phyloP scores from a whole-genome alignment of 2,113 vertebrate genomes.

The Clinocottus analis region DNA sequence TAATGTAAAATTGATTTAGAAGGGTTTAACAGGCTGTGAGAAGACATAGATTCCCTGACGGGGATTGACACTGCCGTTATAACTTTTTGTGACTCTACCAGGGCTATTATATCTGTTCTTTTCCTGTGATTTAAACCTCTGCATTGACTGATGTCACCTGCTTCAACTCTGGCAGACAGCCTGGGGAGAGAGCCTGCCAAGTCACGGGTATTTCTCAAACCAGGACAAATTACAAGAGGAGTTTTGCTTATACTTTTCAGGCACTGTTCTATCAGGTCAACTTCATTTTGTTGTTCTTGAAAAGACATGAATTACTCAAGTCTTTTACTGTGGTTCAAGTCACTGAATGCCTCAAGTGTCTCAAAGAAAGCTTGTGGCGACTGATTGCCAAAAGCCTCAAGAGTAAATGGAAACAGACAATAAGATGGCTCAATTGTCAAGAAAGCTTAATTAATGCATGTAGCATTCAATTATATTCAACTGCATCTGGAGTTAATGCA shows the following conservation, averaged over 20 bases:
- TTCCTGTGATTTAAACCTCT: slow-evolving; percentile 36
- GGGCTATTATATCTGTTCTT: background rate
- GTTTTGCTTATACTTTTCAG: slow-evolving; percentile 6
- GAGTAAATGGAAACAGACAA: background rate
- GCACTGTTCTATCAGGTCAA: background rate
- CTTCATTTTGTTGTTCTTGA: slow-evolving; percentile 9
- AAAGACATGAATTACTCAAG: slow-evolving; percentile 6
- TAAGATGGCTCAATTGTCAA: background rate
- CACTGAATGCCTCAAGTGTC: background rate
- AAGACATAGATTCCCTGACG: background rate
- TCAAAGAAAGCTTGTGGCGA: slow-evolving; percentile 12
- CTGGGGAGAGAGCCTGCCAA: slow-evolving; percentile 24
- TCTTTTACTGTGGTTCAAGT: background rate
- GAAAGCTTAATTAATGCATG: background rate
- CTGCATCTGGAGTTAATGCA: background rate
- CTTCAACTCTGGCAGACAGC: slow-evolving; percentile 40
- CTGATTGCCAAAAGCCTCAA: background rate
- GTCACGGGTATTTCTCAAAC: slow-evolving; percentile 17
- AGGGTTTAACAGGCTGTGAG: background rate
- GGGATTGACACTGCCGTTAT: background rate
- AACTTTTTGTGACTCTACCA: slow-evolving; percentile 10
- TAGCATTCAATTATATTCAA: background rate
- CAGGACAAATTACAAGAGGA: slow-evolving; percentile 30
- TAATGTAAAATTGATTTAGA: background rate
- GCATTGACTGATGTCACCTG: slow-evolving; percentile 47